Evolutionary conservation across 1,140 invertebrate species (phyloP).

Genomic region (Asbolus verrucosus): DNA sequence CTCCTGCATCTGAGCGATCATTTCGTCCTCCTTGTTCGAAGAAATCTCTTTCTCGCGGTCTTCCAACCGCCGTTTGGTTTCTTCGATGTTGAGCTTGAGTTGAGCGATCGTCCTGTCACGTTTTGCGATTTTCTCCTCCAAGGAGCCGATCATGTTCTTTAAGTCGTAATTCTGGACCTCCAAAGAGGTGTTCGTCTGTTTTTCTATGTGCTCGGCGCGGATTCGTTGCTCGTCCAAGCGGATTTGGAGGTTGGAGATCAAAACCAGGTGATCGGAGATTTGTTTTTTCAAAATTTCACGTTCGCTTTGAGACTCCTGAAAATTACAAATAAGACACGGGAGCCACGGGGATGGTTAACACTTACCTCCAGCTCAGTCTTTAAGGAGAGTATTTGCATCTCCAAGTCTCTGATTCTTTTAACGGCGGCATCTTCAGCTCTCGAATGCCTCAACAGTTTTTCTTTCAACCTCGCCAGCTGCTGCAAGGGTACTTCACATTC

Average conservation of each 20-base stretch:
- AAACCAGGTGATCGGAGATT: constrained; percentile 82
- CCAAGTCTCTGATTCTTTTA: constrained; percentile 79
- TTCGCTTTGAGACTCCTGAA: constrained; percentile 82
- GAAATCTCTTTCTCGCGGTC: constrained; percentile 71
- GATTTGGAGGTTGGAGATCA: constrained; percentile 82
- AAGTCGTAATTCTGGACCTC: constrained; percentile 77
- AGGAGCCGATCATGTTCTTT: constrained; percentile 67
- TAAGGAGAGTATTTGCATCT: constrained; percentile 75
- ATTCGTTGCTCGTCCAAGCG: constrained; percentile 82
- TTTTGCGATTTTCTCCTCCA: constrained; percentile 70
- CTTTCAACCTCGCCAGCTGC: constrained; percentile 70
- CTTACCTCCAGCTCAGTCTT: constrained; percentile 75
- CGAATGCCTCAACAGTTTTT: constrained; percentile 74
- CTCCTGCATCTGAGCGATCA: constrained; percentile 69
- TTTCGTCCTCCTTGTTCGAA: constrained; percentile 65
- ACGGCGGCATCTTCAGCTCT: constrained; percentile 80
- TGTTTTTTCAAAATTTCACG: constrained; percentile 83
- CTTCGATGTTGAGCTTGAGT: constrained; percentile 65
- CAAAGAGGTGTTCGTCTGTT: constrained; percentile 74
- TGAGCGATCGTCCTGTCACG: constrained; percentile 73
- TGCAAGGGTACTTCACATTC: constrained; percentile 63
- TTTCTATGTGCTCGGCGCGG: constrained; percentile 77
- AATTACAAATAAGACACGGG: too few relatives aligned
- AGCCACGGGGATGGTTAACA: too few relatives aligned
- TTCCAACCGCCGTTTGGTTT: constrained; percentile 64